Base-by-base conservation (phyloP, 1,140 invertebrate genomes). In the Medauroidea extradentata region DNA sequence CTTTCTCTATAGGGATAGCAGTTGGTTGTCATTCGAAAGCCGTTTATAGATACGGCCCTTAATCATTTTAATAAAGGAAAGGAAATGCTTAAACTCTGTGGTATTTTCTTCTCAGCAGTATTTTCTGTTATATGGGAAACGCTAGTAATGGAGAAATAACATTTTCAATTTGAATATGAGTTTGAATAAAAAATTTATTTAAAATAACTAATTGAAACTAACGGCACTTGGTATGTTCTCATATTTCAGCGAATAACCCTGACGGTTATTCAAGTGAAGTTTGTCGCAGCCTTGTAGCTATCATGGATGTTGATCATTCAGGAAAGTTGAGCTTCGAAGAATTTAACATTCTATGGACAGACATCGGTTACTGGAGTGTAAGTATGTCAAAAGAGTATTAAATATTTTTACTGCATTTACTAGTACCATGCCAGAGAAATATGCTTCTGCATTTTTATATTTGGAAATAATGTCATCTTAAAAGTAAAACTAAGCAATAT, bases 291-390 rank as follows among this genome's bases (percentile, higher is more conserved):
- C 96, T 98, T 93, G 87, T 98, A 16, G 92, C 94, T 0, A 93
- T 97, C 90, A 78, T 96, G 74, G 95, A 98, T 78, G 85, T 84
- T 50, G 93, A 96, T 73, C 80, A 87, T 60, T 95, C 93, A 0
- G 94, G 95, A 1, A 96, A 95, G 77, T 82, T 98, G 27, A 93
- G 93, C 19, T 91, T 94, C 65, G 91, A 96, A 53, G 95, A 98
- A 76, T 98, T 98, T 69, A 90, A 90, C 69, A 75, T 81, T 1
- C 73, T 98, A 7, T 96, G 95, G 87, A 84, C 81, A 21, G 88
- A 93, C 66, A 84, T 98, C 59, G 82, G 87, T 63, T 85, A 88
- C 51, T 98, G 94, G 94, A 93, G 93, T 82, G 91, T 94, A 73
- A 50, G 24, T 50, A 18, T 19, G 16, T 19, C n/a, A n/a, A n/a